phyloP scores from a whole-genome alignment of 2,888 invertebrate species.

The Cheilosia variabilis region DNA sequence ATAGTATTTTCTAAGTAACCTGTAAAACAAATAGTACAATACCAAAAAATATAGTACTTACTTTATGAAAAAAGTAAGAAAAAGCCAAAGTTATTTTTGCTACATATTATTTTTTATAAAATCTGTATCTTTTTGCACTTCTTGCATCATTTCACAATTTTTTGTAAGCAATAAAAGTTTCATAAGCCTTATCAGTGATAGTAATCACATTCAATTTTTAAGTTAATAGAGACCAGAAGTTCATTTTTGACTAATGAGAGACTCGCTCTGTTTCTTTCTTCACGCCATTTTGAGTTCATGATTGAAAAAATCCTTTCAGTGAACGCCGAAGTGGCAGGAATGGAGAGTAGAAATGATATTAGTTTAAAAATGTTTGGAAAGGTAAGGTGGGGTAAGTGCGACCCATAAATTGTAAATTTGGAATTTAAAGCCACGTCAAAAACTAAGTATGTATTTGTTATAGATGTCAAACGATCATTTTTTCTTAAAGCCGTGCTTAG shows the following conservation, averaged over 20 bases:
- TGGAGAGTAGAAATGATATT: background rate
- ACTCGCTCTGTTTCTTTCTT: constrained; percentile 5
- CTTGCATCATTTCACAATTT: constrained; percentile 17
- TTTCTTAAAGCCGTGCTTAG: too few relatives aligned
- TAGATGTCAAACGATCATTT: too few relatives aligned
- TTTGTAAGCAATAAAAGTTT: constrained; percentile 15
- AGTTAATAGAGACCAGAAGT: background rate
- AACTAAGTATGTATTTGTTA: too few relatives aligned
- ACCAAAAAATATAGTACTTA: background rate
- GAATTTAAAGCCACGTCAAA: too few relatives aligned
- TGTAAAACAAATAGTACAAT: background rate
- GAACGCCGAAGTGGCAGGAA: constrained; percentile 32
- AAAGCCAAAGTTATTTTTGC: constrained; percentile 21
- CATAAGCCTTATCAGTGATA: constrained; percentile 16
- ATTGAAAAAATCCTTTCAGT: constrained; percentile 25
- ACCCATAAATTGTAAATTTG: too few relatives aligned
- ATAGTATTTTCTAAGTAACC: constrained; percentile 2
- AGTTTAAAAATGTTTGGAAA: too few relatives aligned
- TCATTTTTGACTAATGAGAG: constrained; percentile 11
- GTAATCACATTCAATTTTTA: constrained; percentile 16
- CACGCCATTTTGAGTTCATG: constrained; percentile 16
- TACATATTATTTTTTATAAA: constrained; percentile 21
- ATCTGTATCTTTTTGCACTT: constrained; percentile 13
- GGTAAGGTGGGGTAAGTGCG: too few relatives aligned
- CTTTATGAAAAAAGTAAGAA: background rate